Percentiles rank a stretch among this genome's conserved stretches.
Conservation (phyloP, 2,888 invertebrate genomes). For the Blastobasis lacticolella region DNA sequence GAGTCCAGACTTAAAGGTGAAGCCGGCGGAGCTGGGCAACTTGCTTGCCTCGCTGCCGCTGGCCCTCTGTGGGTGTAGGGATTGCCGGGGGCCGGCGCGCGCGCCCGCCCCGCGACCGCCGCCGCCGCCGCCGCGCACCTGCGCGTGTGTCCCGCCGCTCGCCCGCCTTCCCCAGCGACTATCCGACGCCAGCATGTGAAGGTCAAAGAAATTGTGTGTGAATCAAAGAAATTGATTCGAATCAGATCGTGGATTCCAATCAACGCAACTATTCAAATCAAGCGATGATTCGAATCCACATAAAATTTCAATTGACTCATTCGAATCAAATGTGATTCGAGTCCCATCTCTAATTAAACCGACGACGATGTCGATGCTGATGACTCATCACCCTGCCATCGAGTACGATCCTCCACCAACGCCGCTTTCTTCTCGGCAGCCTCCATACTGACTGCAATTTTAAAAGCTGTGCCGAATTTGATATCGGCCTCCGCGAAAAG, state of each 20-base stretch:
- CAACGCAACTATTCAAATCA: too few species aligned
- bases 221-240: too few species aligned
- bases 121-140: not conserved
- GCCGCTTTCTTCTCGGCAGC: constrained; percentile 1
- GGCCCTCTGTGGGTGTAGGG: too few species aligned
- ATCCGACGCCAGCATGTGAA: not conserved
- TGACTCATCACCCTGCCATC: not conserved
- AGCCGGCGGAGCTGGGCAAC: too few species aligned
- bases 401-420: not conserved
- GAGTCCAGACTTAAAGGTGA: too few species aligned
- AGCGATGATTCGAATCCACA: too few species aligned
- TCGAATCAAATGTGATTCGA: too few species aligned
- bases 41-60: too few species aligned
- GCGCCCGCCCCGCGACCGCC: not conserved
- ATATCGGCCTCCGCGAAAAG: not conserved
- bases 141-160: too few species aligned
- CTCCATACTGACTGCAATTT: not conserved
- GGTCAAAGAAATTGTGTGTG: too few species aligned
- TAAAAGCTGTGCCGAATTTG: not conserved
- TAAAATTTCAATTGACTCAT: too few species aligned
- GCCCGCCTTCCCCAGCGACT: not conserved
- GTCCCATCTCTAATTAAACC: not conserved
- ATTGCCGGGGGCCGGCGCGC: constrained; percentile 7
- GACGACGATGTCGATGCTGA: not conserved
- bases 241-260: too few species aligned